Conservation (phyloP, 2,113 vertebrate genomes). For the Gallinago paraguaiae region DNA sequence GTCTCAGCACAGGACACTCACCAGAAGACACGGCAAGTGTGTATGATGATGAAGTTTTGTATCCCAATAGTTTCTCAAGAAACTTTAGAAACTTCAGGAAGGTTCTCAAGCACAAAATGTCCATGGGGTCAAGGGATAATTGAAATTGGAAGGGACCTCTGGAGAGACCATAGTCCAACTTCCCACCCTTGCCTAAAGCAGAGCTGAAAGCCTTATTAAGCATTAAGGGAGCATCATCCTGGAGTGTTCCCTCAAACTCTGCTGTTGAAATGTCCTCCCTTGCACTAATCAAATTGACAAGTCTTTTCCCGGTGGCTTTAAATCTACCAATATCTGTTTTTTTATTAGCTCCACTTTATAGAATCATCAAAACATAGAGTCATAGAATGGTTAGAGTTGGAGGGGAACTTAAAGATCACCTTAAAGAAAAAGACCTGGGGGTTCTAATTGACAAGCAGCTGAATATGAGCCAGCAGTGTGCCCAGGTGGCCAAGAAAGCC, state of each 20-base stretch:
- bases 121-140: not conserved
- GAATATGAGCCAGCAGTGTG: too few relatives aligned
- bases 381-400: not conserved
- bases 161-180: accelerated
- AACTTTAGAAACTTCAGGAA: not conserved
- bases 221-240: not conserved
- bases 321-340: not conserved
- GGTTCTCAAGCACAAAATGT: not conserved
- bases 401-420: not conserved
- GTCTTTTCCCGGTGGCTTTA: not conserved
- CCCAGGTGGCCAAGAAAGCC: too few relatives aligned
- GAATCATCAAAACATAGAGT: not conserved
- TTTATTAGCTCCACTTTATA: not conserved
- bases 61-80: not conserved
- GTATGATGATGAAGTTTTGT: not conserved
- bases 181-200: not conserved
- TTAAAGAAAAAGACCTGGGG: not conserved
- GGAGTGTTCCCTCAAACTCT: not conserved
- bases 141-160: not conserved
- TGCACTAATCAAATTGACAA: accelerated
- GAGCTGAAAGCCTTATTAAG: not conserved
- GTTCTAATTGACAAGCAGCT: too few relatives aligned
- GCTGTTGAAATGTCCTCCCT: not conserved
- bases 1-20: not conserved
- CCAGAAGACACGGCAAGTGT: not conserved